Evolutionary conservation across 2,113 vertebrate genomes (phyloP), one percentile per base, ranked within the genome.

Genomic region (Callaeas wilsoni): DNA sequence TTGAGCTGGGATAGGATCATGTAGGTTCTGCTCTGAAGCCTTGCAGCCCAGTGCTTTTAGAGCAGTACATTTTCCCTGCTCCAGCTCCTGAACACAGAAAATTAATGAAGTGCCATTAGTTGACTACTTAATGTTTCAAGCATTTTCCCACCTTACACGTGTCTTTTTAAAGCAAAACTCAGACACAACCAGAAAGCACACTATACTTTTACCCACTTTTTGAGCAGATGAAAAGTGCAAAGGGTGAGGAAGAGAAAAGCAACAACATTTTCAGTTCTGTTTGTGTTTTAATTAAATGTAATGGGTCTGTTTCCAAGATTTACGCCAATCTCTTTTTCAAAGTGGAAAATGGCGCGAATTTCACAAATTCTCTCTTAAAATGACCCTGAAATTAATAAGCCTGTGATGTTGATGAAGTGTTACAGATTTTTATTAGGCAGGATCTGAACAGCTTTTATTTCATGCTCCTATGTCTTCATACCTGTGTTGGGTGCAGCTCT

Each of bases 371-470:
- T 26, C 21, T 74, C 42, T 83, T 83, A 74, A 94, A 93, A 91
- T 59, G 27, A 88, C n/a, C 69, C 56, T 93, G 85, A 93, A 94
- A 84, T 90, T 90, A 93, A 93, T 84, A 92, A 83, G 17, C 23
- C n/a, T 86, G n/a, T 71, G 57, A 79, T 69, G 69, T 13, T 89
- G 77, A 94, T 84, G 92, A 93, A 96, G 64, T 88, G 84, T 84
- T 86, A 86, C 55, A 78, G 73, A 80, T 59, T 84, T 94, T 76
- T 92, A 77, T 65, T 84, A 84, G 44, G 44, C 44, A 90, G 68
- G 73, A 90, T 70, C n/a, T 55, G 60, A 86, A 64, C 37, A 68
- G 69, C 22, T 84, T 78, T 86, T 82, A 68, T 75, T 94, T 81
- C 23, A 13, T 25, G 12, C 37, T 68, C 9, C 21, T 35, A 12